Evolutionary conservation across 2,888 invertebrate genomes (phyloP), one percentile per base, ranked within the genome.

Genomic region (Morinoia aosen): DNA sequence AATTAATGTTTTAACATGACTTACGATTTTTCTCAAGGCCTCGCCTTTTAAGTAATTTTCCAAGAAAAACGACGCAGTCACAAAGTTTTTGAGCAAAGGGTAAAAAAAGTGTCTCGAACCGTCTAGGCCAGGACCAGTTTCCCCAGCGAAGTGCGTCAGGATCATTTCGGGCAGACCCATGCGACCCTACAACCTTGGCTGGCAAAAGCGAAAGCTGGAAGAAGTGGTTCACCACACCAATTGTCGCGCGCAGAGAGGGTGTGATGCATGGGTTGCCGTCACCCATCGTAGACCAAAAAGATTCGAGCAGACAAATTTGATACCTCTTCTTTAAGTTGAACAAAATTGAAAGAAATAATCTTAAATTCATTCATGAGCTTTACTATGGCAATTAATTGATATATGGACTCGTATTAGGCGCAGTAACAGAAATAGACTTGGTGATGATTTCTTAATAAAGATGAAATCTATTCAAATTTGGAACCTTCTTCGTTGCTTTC

Each of bases 181-280:
- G 39, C 40, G 40, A 90, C 90, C 90, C 48, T 10, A 90, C 90
- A 90, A 90, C 90, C 90, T 90, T 90, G 90, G 90, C 90, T 8
- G 4, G 90, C 90, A 19, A 39, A 90, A 48, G 90, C 90, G 90
- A 90, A 90, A 90, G 90, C 90, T 90, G 76, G 61, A 76, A 90
- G 48, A 90, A 90, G 90, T 90, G 39, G 90, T 90, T 90, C 90
- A 90, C 90, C 90, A 19, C 90, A 4, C 4, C 40, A 39, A 76
- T 76, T 33, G 76, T 1, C 76, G 76, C 25, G 8, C 76, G 25
- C 25, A 16, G 76, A 76, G 76, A 19, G 76, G 25, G 25, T 76
- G 76, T 76, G 33, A 76, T 76, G 76, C 76, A 76, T 76, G 76
- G 25, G 8, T 33, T 33, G 19, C 7, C 76, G 76, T 33, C 7